These are phyloP conservation scores for Brachynemurus nebulosus DNA, from an alignment of 2,888 invertebrate genomes.

Conservation along the genomic window DNA sequence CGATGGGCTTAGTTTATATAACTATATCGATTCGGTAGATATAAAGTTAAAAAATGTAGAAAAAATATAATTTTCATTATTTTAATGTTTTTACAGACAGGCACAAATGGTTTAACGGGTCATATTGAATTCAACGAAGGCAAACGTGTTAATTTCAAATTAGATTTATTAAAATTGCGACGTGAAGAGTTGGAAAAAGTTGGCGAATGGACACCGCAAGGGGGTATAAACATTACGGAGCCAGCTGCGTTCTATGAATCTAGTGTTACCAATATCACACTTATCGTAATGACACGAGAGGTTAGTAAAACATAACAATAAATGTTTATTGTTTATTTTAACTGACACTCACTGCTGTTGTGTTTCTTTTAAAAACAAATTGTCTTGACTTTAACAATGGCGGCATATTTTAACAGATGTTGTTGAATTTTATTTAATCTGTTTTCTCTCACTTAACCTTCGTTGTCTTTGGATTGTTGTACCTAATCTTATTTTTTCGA, in stretches of 20 bases:
- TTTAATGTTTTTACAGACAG: conserved; percentile 40
- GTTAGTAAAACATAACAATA: conserved; percentile 33
- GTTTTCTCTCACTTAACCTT: too few relatives aligned
- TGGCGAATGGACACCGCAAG: conserved; percentile 65
- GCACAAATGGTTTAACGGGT: conserved; percentile 77
- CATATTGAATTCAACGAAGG: conserved; percentile 78
- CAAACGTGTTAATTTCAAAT: conserved; percentile 64
- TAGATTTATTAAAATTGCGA: conserved; percentile 71
- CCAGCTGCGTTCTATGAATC: conserved; percentile 74
- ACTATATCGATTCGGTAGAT: conserved; percentile 58
- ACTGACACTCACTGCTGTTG: too few relatives aligned
- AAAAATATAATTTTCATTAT: neutral
- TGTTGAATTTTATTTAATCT: too few relatives aligned
- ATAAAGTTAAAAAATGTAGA: conserved; percentile 7
- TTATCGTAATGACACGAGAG: conserved; percentile 82
- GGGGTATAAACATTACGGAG: conserved; percentile 70
- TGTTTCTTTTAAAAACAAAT: too few relatives aligned
- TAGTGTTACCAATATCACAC: conserved; percentile 69
- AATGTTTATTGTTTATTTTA: too few relatives aligned
- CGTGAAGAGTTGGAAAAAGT: conserved; percentile 67
- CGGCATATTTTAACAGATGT: too few relatives aligned
- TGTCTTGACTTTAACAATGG: too few relatives aligned
- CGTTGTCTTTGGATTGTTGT: too few relatives aligned
- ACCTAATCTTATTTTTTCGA: too few relatives aligned
- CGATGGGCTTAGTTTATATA: conserved; percentile 61